A percentile compares a stretch with the other conserved stretches of the same genome.
phyloP scores from a whole-genome alignment of 2,113 vertebrate genomes.

The Numenius arquata region DNA sequence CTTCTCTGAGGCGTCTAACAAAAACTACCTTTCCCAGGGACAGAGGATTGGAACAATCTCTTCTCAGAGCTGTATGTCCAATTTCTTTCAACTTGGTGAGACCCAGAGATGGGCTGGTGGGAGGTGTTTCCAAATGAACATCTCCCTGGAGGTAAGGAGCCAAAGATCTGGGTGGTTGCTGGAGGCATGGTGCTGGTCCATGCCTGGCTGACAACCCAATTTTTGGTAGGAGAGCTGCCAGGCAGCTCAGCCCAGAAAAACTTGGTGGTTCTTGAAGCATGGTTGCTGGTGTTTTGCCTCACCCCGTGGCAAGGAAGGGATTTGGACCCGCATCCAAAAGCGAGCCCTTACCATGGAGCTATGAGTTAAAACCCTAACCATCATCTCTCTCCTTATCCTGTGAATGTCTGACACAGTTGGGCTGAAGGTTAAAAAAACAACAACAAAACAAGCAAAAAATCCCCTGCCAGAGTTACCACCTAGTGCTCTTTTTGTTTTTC shows the following conservation, averaged over 20 bases:
- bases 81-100: background rate
- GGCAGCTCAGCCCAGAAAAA: background rate
- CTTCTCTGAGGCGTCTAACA: background rate
- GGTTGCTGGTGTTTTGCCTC: background rate
- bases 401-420: background rate
- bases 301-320: background rate
- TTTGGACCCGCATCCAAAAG: background rate
- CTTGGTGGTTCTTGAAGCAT: background rate
- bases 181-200: background rate
- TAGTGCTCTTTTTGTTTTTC: background rate
- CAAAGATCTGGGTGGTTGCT: background rate
- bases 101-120: background rate
- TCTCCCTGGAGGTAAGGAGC: background rate
- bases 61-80: background rate
- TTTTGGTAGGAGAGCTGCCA: background rate
- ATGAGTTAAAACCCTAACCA: background rate
- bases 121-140: background rate
- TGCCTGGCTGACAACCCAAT: background rate
- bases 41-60: background rate
- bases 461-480: background rate
- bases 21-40: background rate
- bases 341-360: rapidly evolving
- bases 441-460: background rate
- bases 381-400: background rate
- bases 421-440: background rate